Percentiles rank a stretch among this genome's conserved stretches.
Evolutionary conservation across 2,113 vertebrate genomes (phyloP).

Genomic region (Donacobius atricapilla): DNA sequence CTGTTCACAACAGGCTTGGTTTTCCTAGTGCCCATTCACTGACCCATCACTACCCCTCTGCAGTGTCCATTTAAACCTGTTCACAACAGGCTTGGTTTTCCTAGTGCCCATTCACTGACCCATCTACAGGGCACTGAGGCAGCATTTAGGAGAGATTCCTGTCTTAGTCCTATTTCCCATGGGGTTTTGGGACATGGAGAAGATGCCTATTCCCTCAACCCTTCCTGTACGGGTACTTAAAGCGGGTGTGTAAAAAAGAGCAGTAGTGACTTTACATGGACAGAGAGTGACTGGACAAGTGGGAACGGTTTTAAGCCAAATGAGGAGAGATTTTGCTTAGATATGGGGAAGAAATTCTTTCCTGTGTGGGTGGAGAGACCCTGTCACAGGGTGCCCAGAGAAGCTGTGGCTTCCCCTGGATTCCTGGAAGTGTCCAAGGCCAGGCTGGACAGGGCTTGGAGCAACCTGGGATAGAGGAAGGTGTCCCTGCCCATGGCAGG

Average conservation of each 20-base stretch:
- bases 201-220: not conserved
- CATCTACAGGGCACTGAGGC: not conserved
- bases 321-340: not conserved
- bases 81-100: not conserved
- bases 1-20: not conserved
- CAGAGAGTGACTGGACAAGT: not conserved
- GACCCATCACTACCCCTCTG: no score
- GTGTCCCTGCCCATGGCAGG: not conserved
- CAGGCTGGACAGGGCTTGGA: accelerated
- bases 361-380: accelerated
- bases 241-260: not conserved
- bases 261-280: not conserved
- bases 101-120: not conserved
- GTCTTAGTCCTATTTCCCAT: not conserved
- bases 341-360: not conserved
- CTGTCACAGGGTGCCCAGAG: not conserved
- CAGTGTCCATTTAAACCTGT: not conserved
- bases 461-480: accelerated
- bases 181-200: not conserved
- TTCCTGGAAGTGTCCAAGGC: not conserved
- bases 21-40: no score
- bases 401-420: not conserved
- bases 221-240: not conserved
- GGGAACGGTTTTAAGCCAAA: not conserved
- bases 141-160: not conserved